Base-by-base conservation (phyloP, 1,140 invertebrate genomes). In the Sitodiplosis mosellana region DNA sequence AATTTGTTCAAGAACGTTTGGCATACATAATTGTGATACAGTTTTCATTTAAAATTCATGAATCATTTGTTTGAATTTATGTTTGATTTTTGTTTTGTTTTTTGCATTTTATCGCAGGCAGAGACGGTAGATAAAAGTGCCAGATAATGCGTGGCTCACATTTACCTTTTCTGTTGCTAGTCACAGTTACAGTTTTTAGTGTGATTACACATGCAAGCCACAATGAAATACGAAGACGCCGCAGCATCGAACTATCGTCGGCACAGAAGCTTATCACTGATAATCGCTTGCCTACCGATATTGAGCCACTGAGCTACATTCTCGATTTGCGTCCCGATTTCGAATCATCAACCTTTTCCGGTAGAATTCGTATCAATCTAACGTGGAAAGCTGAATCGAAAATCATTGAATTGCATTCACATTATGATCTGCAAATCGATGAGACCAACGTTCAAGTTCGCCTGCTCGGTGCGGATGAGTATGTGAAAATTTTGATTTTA, bases 211-310 rank as follows among this genome's bases (percentile, higher is more conserved):
- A 27, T 27, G 27, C 27, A 27, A 27, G 10, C 3, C 27, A 27
- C 3, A 27, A 27, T 27, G 27, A 3, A 27, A 27, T 27, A 27
- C 27, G 27, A 27, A 27, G 10, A 5, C 58, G 52, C 0, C 57
- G 74, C 53, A 77, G 75, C 51, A 76, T 78, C 47, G 75, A 78
- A 55, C 54, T 76, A 33, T 75, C 74, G 47, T 70, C 73, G 51
- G 69, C 73, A 0, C 68, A 76, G 48, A 60, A 68, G 3, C 53
- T 77, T 2, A 68, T 71, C 10, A 68, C 73, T 46, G 75, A 77
- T 50, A 64, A 60, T 6, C 68, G 72, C 19, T 59, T 77, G 27
- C 69, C 74, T 2, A 65, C 66, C 21, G 66, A 72, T 19, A 64
- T 80, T 0, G 59, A 66, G n/a, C 78, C 79, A 0, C 69, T 60